A percentile compares a stretch with the other conserved stretches of the same genome.
phyloP scores from a whole-genome alignment of 2,113 vertebrate genomes.

The Vulpes vulpes region DNA sequence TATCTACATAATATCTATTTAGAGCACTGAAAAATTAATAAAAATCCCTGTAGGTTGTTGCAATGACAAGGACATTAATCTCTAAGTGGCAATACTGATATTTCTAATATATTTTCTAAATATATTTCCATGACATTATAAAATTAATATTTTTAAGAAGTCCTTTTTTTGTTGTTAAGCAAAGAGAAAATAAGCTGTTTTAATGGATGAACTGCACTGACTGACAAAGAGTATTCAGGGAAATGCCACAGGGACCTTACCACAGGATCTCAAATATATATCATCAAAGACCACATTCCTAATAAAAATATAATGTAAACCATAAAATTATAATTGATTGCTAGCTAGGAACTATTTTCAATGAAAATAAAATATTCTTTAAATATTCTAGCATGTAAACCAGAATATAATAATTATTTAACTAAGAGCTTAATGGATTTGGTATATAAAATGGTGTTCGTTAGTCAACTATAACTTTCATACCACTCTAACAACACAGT shows the following conservation, averaged over 20 bases:
- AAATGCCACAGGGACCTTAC: background rate
- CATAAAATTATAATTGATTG: background rate
- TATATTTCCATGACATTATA: conserved; percentile 57
- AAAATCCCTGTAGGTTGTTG: background rate
- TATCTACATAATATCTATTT: conserved; percentile 46
- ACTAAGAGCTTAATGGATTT: background rate
- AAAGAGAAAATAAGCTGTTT: conserved; percentile 69
- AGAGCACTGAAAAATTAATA: conserved; percentile 50
- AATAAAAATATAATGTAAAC: conserved; percentile 64
- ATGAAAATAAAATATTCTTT: conserved; percentile 62
- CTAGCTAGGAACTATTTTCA: background rate
- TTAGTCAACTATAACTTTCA: background rate
- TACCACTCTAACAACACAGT: background rate
- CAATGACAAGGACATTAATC: conserved; percentile 74
- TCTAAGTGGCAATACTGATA: conserved; percentile 47
- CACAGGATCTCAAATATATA: conserved; percentile 35
- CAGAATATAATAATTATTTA: background rate
- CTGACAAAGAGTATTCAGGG: background rate
- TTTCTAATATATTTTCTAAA: conserved; percentile 66
- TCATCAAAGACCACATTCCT: conserved; percentile 39
- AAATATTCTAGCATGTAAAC: conserved; percentile 44
- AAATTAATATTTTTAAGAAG: conserved; percentile 64
- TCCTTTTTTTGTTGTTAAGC: conserved; percentile 51
- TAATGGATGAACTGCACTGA: conserved; percentile 69
- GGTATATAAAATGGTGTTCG: rapidly evolving